Evolutionary conservation across 2,113 vertebrate genomes (phyloP), one percentile per base, ranked within the genome.

Genomic region (Acinonyx jubatus): DNA sequence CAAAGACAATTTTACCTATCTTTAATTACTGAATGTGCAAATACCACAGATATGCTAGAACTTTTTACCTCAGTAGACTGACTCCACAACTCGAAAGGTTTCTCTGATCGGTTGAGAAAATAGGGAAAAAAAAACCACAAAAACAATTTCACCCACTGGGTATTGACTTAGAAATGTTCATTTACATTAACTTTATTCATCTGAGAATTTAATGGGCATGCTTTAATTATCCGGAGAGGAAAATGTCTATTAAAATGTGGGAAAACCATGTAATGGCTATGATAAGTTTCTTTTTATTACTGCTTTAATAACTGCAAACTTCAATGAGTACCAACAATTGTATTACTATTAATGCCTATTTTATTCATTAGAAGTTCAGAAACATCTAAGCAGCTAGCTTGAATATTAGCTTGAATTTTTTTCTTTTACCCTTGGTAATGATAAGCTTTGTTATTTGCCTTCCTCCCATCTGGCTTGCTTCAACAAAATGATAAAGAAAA

Each of bases 301-400:
- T 94, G 84, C 82, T 91, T 97, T 97, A 95, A 90, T 86, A 98
- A 74, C 95, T 69, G 13, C 36, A 92, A 96, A 98, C 87, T 97
- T 98, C 55, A 66, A 66, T 29, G 85, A 66, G 45, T 95, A 97
- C 50, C 92, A 97, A 95, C 69, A 97, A 93, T 98, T 96, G 96
- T 23, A 89, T 95, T 96, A 96, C 96, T 94, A 96, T 92, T 88
- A 97, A 91, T 41, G 68, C 68, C 68, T 86, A 23, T 96, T 97
- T 98, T 97, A 90, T 92, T 97, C 95, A 61, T 97, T 97, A 52
- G 61, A 71, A 97, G 96, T 95, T 96, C 69, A 98, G 85, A 87
- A 95, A 63, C 21, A 69, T 61, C 96, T 95, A 96, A 98, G 96
- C 41, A 94, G 31, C 57, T 79, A 76, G 38, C n/a, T 90, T 84